Base-by-base conservation (phyloP, 2,113 vertebrate genomes). In the Uria aalge region DNA sequence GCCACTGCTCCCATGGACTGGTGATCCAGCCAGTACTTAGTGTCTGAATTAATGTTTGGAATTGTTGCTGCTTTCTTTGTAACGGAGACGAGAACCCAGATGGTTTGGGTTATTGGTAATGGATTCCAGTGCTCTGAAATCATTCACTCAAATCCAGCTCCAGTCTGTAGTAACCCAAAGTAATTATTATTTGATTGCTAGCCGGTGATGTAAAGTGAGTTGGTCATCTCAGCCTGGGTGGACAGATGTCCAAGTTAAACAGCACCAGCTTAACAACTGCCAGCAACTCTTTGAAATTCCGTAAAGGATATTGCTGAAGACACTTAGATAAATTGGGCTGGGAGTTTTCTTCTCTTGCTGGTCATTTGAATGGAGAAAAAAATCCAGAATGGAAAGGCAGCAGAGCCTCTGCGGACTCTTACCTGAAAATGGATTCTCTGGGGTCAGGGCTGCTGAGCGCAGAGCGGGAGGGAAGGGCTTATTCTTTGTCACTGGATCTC, bases 91-190 rank as follows among this genome's bases (percentile, higher is more conserved):
- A 87, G 93, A 95, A 96, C 77, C 73, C 94, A 92, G 97, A 90
- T 97, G 97, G 91, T 96, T 96, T 95, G 81, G 84, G 96, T 96
- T 97, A 96, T 76, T 95, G 94, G 95, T 95, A 94, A 96, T 97
- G 84, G 96, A 97, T 95, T 97, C 97, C 97, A 95, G 94, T 48
- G 77, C 95, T 96, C 84, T 96, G 95, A 95, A 96, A 90, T 96
- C 95, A 94, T 90, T 95, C 80, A 48, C 81, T 95, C 89, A 66
- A 94, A 95, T 95, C 91, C 93, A 95, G 74, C 86, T 80, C 81
- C 71, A 91, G 87, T 76, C 90, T 94, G 81, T 40, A 96, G 91
- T 92, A 95, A 97, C 91, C 74, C 71, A 73, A 90, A 96, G 91
- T 91, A 97, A 95, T 97, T 95, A 96, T 89, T 94, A 85, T 94